Evolutionary conservation across 2,888 invertebrate genomes (phyloP).

Genomic region (Spicauda simplicius): DNA sequence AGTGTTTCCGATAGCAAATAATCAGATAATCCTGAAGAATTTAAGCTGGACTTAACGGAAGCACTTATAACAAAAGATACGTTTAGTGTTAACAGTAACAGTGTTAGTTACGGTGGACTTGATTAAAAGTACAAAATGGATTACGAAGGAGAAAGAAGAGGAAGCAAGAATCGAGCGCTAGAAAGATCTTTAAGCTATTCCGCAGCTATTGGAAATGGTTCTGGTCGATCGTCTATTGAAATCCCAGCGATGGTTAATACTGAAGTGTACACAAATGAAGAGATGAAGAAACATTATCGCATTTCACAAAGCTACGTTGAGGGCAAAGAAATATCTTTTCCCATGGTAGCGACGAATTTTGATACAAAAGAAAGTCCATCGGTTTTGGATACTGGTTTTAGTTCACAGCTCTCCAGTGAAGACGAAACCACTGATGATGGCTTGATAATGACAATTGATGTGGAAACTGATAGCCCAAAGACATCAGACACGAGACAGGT

Average conservation of each 20-base stretch:
- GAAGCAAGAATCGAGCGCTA: constrained; percentile 62
- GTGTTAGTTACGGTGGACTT: neutral
- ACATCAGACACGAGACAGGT: constrained; percentile 57
- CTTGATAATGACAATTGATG: constrained; percentile 72
- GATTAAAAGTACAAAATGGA: constrained; percentile 33
- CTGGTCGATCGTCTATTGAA: constrained; percentile 70
- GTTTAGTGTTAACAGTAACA: too few species aligned
- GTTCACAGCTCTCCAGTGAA: constrained; percentile 68
- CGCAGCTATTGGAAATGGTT: constrained; percentile 72
- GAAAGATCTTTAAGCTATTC: constrained; percentile 77
- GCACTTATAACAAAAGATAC: constrained; percentile 6
- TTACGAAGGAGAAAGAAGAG: constrained; percentile 50
- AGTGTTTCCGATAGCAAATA: constrained; percentile 8
- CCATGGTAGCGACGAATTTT: constrained; percentile 52
- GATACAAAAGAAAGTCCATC: constrained; percentile 51
- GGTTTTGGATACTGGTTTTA: constrained; percentile 52
- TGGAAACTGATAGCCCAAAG: constrained; percentile 59
- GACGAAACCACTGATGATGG: constrained; percentile 65
- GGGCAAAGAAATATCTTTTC: constrained; percentile 73
- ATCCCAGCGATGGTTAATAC: constrained; percentile 70
- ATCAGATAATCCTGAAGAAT: constrained; percentile 12
- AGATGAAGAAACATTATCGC: constrained; percentile 72
- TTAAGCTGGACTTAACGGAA: constrained; percentile 3
- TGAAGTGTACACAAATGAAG: constrained; percentile 76
- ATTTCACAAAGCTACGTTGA: constrained; percentile 78